Conservation (phyloP, 2,888 invertebrate genomes). For the Subacronicta megacephala region DNA sequence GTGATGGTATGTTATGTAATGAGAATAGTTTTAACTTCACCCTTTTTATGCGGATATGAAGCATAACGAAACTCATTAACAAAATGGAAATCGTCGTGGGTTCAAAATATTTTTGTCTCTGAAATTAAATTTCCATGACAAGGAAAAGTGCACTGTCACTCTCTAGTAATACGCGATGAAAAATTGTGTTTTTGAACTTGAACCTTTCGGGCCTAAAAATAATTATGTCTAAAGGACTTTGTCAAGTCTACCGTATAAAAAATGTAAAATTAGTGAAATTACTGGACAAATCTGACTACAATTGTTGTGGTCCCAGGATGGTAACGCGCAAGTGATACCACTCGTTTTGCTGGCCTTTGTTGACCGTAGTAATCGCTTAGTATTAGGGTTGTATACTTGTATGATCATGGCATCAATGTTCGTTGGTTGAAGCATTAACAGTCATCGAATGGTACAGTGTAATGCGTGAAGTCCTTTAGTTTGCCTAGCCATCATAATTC, state of each 20-base stretch:
- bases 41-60: neutral
- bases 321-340: too few relatives aligned
- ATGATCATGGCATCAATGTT: too few relatives aligned
- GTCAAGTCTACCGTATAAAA: too few relatives aligned
- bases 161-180: slow-evolving; percentile 24
- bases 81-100: neutral
- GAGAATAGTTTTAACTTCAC: too few relatives aligned
- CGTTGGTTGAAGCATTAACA: too few relatives aligned
- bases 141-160: slow-evolving; percentile 18
- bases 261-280: too few relatives aligned
- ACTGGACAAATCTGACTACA: too few relatives aligned
- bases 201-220: neutral
- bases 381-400: too few relatives aligned
- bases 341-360: too few relatives aligned
- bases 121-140: slow-evolving; percentile 6
- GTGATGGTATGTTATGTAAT: too few relatives aligned
- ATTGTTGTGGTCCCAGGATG: too few relatives aligned
- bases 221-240: slow-evolving; percentile 1
- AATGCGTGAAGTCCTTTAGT: neutral
- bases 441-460: neutral
- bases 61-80: neutral
- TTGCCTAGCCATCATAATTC: neutral
- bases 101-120: slow-evolving; percentile 12
- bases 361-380: too few relatives aligned
- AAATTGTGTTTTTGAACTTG: slow-evolving; percentile 16